Conservation (phyloP, 2,888 invertebrate species). For the Netelia virgata region DNA sequence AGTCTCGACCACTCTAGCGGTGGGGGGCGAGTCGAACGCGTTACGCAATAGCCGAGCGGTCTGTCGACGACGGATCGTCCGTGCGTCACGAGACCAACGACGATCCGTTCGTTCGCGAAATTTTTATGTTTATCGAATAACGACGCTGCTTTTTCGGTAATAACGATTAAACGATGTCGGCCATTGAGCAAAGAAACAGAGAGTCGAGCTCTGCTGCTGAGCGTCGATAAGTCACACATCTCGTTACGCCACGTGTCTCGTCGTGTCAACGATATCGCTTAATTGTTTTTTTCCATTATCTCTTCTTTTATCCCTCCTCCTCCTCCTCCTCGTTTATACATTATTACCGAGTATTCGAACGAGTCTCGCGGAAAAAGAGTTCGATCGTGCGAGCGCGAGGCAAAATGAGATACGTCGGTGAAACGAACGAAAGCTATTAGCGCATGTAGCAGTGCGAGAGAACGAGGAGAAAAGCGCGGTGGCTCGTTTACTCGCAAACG, state of each 20-base stretch:
- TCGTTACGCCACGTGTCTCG: constrained; percentile 42
- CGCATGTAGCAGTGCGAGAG: constrained; percentile 40
- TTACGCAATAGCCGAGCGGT: no score
- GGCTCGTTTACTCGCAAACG: constrained; percentile 22
- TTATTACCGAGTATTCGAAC: background rate
- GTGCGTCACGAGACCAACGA: no score
- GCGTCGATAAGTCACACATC: background rate
- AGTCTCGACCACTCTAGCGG: no score
- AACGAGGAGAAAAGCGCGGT: constrained; percentile 36
- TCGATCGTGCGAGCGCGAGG: background rate
- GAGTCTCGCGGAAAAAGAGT: background rate
- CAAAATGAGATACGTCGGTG: background rate
- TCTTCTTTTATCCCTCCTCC: background rate
- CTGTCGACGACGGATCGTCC: no score
- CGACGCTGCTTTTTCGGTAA: no score
- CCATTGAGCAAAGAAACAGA: background rate
- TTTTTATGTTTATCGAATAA: no score
- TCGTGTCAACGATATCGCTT: constrained; percentile 52
- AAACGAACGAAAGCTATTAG: constrained; percentile 51
- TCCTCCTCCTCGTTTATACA: background rate
- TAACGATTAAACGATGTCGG: no score
- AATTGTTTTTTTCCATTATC: background rate
- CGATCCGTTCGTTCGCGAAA: no score
- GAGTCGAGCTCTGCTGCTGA: background rate
- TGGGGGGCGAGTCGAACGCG: no score